A percentile compares a stretch with the other conserved stretches of the same genome.
These are phyloP conservation scores for Halictus rubicundus DNA, from an alignment of 1,140 invertebrate genomes.

Conservation along the genomic window DNA sequence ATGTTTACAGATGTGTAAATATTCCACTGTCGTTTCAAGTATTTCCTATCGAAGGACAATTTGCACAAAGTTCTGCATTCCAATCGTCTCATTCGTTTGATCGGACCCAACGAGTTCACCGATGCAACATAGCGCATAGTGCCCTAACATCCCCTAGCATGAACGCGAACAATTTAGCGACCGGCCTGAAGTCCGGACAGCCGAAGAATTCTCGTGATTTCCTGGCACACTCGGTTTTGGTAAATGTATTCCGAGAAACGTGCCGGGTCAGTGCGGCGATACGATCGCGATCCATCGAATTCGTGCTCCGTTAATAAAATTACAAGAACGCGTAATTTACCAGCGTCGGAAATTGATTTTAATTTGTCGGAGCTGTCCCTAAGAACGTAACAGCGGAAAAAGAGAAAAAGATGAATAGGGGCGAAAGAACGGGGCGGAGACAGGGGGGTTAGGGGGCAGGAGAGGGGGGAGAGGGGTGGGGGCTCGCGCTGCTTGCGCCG, in stretches of 20 bases:
- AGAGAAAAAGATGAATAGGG: background rate
- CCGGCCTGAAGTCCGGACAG: too few species aligned
- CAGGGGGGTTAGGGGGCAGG: background rate
- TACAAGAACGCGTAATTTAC: background rate
- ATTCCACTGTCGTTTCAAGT: too few species aligned
- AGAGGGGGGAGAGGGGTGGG: too few species aligned
- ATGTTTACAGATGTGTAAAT: too few species aligned
- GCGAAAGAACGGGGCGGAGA: too few species aligned
- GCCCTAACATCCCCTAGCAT: too few species aligned
- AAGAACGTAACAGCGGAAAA: background rate
- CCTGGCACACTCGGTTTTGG: background rate
- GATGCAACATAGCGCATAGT: too few species aligned
- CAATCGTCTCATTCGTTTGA: too few species aligned
- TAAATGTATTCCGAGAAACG: background rate
- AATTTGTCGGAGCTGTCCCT: background rate
- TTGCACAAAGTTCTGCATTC: too few species aligned
- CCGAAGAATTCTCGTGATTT: background rate
- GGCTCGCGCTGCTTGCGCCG: background rate
- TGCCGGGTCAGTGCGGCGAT: background rate
- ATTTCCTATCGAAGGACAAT: too few species aligned
- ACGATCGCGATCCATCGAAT: background rate
- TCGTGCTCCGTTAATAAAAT: background rate
- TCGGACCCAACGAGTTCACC: too few species aligned
- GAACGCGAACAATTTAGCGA: too few species aligned
- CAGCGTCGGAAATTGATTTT: constrained; percentile 2